phyloP scores from a whole-genome alignment of 2,113 vertebrate genomes.

The Electrona antarctica region DNA sequence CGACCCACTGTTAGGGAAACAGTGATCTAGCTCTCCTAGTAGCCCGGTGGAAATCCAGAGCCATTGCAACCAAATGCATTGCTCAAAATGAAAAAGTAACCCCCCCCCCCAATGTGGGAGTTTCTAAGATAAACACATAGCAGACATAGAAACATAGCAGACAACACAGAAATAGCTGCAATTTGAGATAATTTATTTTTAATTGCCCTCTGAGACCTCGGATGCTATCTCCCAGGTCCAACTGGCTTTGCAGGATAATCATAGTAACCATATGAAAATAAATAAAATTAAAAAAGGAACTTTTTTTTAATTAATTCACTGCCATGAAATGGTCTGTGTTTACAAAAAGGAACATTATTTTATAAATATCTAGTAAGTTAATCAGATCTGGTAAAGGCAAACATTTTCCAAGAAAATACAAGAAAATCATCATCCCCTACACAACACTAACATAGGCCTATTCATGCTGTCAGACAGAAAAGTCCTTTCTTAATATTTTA shows the following conservation, averaged over 20 bases:
- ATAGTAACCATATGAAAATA: constrained; percentile 66
- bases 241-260: constrained; percentile 64
- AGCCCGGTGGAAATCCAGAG: constrained; percentile 78
- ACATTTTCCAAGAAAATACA: background rate
- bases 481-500: background rate
- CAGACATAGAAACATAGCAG: constrained; percentile 76
- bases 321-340: background rate
- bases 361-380: background rate
- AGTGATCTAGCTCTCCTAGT: too few species aligned
- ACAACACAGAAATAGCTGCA: constrained; percentile 80
- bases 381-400: background rate
- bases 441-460: too few species aligned
- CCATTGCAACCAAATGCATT: constrained; percentile 51
- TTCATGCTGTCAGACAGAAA: background rate
- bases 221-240: constrained; percentile 78
- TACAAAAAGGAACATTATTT: background rate
- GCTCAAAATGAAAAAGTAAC: constrained; percentile 62
- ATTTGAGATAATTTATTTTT: constrained; percentile 78
- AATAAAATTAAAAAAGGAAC: constrained; percentile 47
- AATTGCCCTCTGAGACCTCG: constrained; percentile 74
- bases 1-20: too few species aligned
- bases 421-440: background rate
- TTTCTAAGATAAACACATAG: constrained; percentile 83
- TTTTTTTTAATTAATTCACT: constrained; percentile 15
- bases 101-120: constrained; percentile 57